These are phyloP conservation scores for Pseudococcus longispinus DNA, from an alignment of 2,888 invertebrate genomes.

Conservation along the genomic window DNA sequence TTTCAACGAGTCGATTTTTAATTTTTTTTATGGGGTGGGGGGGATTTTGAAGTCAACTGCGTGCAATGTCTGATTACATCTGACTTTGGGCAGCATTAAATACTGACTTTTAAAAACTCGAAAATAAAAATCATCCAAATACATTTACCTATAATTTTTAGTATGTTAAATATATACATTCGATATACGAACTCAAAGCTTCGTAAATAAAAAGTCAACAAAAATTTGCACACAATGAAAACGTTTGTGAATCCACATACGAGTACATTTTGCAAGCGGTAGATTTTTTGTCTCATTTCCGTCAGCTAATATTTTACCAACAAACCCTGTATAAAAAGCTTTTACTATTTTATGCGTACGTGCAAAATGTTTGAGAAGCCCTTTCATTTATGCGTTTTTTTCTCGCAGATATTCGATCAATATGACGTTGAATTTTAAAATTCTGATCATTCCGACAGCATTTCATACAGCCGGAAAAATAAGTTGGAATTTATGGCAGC, in stretches of 20 bases:
- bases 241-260: neutral
- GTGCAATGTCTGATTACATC: too few relatives aligned
- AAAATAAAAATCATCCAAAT: too few relatives aligned
- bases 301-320: slow-evolving; percentile 21
- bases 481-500: neutral
- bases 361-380: neutral
- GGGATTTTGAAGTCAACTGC: too few relatives aligned
- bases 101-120: too few relatives aligned
- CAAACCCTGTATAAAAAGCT: neutral
- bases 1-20: too few relatives aligned
- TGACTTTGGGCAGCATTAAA: too few relatives aligned
- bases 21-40: too few relatives aligned
- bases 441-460: neutral
- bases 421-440: slow-evolving; percentile 24
- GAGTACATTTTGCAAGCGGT: neutral
- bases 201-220: neutral
- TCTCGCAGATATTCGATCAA: neutral
- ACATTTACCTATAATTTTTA: neutral
- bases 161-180: neutral
- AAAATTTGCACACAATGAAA: neutral
- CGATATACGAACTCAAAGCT: neutral
- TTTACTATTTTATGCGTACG: slow-evolving; percentile 27
- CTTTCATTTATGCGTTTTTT: neutral
- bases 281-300: neutral
- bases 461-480: neutral